Conservation (phyloP, 2,888 invertebrate species). For the Himalopsyche japonica region DNA sequence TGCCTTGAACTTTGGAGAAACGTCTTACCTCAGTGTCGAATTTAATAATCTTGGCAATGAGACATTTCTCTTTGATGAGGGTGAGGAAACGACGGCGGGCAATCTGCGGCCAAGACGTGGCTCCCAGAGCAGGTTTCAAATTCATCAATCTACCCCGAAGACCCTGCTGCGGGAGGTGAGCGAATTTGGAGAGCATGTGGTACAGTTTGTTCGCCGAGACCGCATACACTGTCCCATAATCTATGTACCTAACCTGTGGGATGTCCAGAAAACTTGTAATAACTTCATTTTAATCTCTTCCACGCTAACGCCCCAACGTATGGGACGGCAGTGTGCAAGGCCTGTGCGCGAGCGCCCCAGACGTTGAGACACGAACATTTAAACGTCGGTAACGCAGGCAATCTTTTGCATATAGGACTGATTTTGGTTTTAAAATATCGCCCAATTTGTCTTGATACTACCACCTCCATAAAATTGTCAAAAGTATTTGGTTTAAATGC, state of each 20-base stretch:
- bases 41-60: neutral
- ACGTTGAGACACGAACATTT: no score
- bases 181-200: constrained; percentile 18
- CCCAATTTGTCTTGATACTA: no score
- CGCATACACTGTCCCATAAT: constrained; percentile 33
- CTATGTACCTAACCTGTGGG: constrained; percentile 29
- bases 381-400: no score
- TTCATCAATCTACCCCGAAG: constrained; percentile 20
- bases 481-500: no score
- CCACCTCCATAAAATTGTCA: no score
- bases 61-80: neutral
- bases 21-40: neutral
- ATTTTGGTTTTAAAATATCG: no score
- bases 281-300: no score
- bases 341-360: no score
- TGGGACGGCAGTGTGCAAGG: no score
- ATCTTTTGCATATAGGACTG: no score
- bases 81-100: constrained; percentile 9
- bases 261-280: neutral
- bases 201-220: neutral
- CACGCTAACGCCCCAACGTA: no score
- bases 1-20: no score
- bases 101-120: constrained; percentile 2
- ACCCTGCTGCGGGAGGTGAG: constrained; percentile 23
- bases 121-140: neutral